These are phyloP conservation scores for Drosophila elegans DNA, from an alignment of 1,140 invertebrate genomes.

Conservation along the genomic window DNA sequence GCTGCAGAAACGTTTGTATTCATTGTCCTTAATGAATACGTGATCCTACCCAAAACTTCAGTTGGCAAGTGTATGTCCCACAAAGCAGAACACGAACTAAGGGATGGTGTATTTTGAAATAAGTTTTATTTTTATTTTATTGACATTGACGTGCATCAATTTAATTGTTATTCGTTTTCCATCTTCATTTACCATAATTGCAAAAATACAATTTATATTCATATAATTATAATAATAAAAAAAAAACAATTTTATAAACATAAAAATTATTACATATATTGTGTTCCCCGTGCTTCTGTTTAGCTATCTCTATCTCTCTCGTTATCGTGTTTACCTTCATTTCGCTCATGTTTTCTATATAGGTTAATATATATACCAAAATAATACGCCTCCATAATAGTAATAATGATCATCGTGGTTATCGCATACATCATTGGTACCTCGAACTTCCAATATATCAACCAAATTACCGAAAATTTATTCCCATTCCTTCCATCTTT, in stretches of 20 bases:
- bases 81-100: neutral
- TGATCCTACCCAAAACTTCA: neutral
- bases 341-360: constrained; percentile 10
- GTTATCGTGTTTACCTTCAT: constrained; percentile 13
- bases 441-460: neutral
- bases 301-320: constrained; percentile 27
- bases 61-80: neutral
- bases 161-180: constrained; percentile 71
- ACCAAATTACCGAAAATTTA: constrained; percentile 9
- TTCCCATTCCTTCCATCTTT: neutral
- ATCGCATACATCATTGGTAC: too few species aligned
- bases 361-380: constrained; percentile 42
- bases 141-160: constrained; percentile 78
- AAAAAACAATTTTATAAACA: constrained; percentile 76
- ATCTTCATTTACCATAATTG: constrained; percentile 55
- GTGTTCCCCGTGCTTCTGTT: constrained; percentile 33
- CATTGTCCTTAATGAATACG: neutral
- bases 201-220: constrained; percentile 79
- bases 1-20: too few species aligned
- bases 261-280: constrained; percentile 78
- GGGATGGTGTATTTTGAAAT: constrained; percentile 58
- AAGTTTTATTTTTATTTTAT: constrained; percentile 75
- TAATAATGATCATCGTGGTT: constrained; percentile 28
- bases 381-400: constrained; percentile 58
- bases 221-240: constrained; percentile 67